Evolutionary conservation across 2,797 vertebrate species (phyloP), one percentile per base, ranked within the genome.

Genomic region (Neomorphus geoffroyi): DNA sequence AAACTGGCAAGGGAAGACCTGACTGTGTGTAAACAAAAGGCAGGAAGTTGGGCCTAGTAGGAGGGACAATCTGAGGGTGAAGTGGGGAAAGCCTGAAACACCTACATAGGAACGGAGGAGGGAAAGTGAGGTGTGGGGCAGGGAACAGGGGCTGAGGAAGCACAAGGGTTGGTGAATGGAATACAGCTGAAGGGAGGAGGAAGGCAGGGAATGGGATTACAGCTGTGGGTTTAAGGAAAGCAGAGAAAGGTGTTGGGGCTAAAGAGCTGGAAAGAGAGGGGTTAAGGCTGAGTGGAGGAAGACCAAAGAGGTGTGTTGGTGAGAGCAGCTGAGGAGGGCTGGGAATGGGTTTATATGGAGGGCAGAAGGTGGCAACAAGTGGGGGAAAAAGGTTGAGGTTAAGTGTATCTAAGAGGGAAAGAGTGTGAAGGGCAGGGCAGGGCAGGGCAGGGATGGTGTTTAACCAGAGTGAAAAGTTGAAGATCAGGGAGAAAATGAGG

Each of bases 1-100:
- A 94, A 93, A 81, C 32, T 84, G 48, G 11, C 65, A 58, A 84
- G 53, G 57, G 65, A 86, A 85, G 91, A 88, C 71, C 90, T 64
- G 39, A 35, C 32, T 39, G 2, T n/a, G 24, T 86, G 64, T 88
- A 93, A 96, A 94, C 80, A 93, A 96, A 95, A 96, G 80, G 69
- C 28, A 39, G 56, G 16, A 66, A 65, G 28, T 27, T 79, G 60
- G 69, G 41, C 54, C 33, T 72, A 43, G 43, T 30, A 45, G 16
- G 43, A 78, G 45, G 57, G 13, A 14, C 11, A 16, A 73, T 82
- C 23, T 15, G 6, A 10, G 45, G 62, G 35, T 18, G 57, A 92
- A 80, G 15, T 53, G 37, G 13, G 33, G 37, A 77, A 50, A 89
- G 18, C n/a, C 35, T 81, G 64, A 86, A 91, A 32, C 12, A 27